phyloP scores from a whole-genome alignment of 2,113 vertebrate genomes.

The Ameiurus melas region DNA sequence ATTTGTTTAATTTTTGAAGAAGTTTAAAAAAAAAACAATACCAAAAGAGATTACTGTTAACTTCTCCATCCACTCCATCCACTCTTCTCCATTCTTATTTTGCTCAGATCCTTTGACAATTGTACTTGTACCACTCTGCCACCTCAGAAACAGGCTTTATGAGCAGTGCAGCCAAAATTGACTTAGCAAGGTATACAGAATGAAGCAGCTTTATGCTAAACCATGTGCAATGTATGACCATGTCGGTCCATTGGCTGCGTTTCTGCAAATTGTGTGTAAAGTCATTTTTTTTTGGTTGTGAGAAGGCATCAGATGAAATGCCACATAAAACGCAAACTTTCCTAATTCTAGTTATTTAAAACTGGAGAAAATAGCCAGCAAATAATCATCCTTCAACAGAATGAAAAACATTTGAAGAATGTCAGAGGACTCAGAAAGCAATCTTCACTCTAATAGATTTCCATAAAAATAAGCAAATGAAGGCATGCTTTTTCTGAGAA shows the following conservation, averaged over 20 bases:
- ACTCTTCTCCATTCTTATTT: too few relatives aligned
- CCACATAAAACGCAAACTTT: conserved; percentile 58
- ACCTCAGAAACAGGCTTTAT: conserved; percentile 60
- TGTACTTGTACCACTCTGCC: conserved; percentile 48
- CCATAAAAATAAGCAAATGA: conserved; percentile 69
- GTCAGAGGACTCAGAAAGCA: conserved; percentile 70
- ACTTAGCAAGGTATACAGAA: conserved; percentile 50
- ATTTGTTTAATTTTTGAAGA: neutral
- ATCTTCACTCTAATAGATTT: conserved; percentile 72
- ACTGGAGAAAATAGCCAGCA: conserved; percentile 56
- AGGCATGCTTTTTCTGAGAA: conserved; percentile 55
- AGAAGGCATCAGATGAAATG: conserved; percentile 52
- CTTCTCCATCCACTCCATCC: neutral
- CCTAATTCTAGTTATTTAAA: conserved; percentile 62
- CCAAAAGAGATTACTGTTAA: neutral
- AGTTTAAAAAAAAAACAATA: too few relatives aligned
- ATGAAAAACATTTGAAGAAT: conserved; percentile 66
- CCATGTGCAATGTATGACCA: conserved; percentile 31
- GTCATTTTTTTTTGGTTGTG: conserved; percentile 20
- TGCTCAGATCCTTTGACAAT: conserved; percentile 21
- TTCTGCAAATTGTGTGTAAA: conserved; percentile 32
- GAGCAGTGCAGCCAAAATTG: conserved; percentile 32
- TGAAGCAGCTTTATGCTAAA: conserved; percentile 44
- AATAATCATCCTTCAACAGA: conserved; percentile 66
- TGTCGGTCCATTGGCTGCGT: conserved; percentile 38